These are phyloP conservation scores for Tenebrio molitor DNA, from an alignment of 1,140 invertebrate species.

Conservation along the genomic window DNA sequence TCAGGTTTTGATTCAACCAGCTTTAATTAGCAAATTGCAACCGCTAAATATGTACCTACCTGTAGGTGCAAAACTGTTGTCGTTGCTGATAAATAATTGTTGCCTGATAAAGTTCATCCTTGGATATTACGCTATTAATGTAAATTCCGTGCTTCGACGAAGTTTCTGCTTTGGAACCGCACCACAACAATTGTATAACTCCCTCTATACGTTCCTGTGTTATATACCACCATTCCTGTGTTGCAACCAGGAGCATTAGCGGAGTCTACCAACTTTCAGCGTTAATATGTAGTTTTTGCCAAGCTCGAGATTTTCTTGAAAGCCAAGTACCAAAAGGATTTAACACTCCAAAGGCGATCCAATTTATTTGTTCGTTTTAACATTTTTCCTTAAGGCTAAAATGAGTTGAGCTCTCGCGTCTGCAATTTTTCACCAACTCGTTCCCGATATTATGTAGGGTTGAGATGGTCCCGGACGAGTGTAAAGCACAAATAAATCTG, in stretches of 20 bases:
- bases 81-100: not conserved
- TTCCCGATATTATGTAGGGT: no score
- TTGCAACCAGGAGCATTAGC: not conserved
- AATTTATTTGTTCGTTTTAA: not conserved
- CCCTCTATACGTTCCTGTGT: not conserved
- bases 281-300: constrained; percentile 5
- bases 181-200: constrained; percentile 34
- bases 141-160: constrained; percentile 14
- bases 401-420: not conserved
- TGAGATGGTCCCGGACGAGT: no score
- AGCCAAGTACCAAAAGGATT: not conserved
- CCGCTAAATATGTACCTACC: no score
- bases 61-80: not conserved
- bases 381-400: no score
- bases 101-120: not conserved
- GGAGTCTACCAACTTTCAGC: constrained; percentile 1
- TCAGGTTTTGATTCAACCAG: no score
- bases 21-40: no score
- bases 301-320: not conserved
- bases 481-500: no score
- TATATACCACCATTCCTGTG: constrained; percentile 7
- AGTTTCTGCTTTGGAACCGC: constrained; percentile 17
- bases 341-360: constrained; percentile 2
- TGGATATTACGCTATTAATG: constrained; percentile 28
- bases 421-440: not conserved